phyloP scores from a whole-genome alignment of 2,888 invertebrate species.

The Tanypteryx hageni region DNA sequence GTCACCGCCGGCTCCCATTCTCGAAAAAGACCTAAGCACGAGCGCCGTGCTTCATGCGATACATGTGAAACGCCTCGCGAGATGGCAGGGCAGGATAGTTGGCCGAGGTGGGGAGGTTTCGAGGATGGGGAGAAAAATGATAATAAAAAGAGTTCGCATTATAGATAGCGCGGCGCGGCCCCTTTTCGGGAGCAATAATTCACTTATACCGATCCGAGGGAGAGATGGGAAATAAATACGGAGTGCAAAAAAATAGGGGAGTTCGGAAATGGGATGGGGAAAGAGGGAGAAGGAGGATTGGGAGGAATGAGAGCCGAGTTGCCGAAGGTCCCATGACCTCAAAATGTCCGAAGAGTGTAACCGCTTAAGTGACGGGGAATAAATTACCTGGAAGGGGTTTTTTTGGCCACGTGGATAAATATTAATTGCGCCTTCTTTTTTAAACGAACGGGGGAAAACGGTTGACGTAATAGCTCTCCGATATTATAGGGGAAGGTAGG shows the following conservation, averaged over 20 bases:
- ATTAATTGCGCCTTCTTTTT: conserved; percentile 28
- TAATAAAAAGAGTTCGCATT: background rate
- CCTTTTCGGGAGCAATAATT: conserved; percentile 55
- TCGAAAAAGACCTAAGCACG: background rate
- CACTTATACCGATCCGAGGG: conserved; percentile 12
- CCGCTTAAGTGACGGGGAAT: conserved; percentile 41
- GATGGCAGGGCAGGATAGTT: background rate
- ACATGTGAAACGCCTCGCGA: background rate
- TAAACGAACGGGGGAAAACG: background rate
- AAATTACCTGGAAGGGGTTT: conserved; percentile 29
- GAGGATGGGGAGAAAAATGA: background rate
- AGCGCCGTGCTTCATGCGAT: conserved; percentile 3
- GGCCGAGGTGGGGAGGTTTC: conserved; percentile 10
- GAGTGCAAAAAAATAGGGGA: conserved; percentile 1
- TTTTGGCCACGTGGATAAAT: conserved; percentile 39
- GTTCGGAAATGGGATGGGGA: too few species aligned
- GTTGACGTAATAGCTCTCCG: conserved; percentile 43
- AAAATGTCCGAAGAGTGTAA: conserved; percentile 40
- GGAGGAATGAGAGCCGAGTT: background rate
- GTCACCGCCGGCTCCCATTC: conserved; percentile 9
- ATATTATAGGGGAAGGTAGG: background rate
- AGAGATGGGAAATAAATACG: conserved; percentile 43
- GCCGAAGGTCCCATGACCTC: conserved; percentile 33
- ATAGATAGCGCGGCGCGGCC: conserved; percentile 13
- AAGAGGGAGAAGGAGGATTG: too few species aligned